phyloP scores from a whole-genome alignment of 2,113 vertebrate species.

The Phoxinus phoxinus region DNA sequence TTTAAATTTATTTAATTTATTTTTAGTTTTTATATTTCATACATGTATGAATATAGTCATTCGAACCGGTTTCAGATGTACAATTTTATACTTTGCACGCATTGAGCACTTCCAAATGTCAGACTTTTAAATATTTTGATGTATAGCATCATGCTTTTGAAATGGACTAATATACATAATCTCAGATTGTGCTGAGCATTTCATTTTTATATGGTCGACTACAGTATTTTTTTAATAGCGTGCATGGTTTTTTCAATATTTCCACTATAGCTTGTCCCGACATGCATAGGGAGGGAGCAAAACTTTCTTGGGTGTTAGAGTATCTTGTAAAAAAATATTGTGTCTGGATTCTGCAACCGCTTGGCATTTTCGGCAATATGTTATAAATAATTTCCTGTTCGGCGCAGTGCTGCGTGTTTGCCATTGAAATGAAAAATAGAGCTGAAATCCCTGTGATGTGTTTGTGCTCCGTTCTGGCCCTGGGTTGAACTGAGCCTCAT shows the following conservation, averaged over 20 bases:
- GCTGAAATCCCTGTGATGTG: slow-evolving; percentile 75
- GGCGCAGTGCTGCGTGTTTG: slow-evolving; percentile 69
- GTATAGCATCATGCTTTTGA: slow-evolving; percentile 36
- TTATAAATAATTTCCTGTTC: slow-evolving; percentile 77
- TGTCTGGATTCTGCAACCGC: slow-evolving; percentile 70
- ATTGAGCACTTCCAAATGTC: not conserved
- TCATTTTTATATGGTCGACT: not conserved
- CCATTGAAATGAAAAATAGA: slow-evolving; percentile 74
- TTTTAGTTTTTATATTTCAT: too few relatives aligned
- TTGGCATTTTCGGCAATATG: slow-evolving; percentile 77
- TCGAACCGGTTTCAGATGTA: too few relatives aligned
- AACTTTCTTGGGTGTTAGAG: slow-evolving; percentile 21
- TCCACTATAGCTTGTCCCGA: slow-evolving; percentile 6
- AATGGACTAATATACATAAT: slow-evolving; percentile 48
- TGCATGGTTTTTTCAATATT: slow-evolving; percentile 14
- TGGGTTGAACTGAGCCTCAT: slow-evolving; percentile 76
- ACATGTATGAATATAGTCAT: too few relatives aligned
- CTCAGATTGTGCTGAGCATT: slow-evolving; percentile 62
- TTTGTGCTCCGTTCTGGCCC: slow-evolving; percentile 76
- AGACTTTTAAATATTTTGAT: not conserved
- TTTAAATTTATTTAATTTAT: too few relatives aligned
- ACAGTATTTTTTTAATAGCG: slow-evolving; percentile 1
- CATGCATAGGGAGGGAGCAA: slow-evolving; percentile 4
- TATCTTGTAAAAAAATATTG: slow-evolving; percentile 69
- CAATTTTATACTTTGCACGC: too few relatives aligned